Conservation (phyloP, 2,888 invertebrate species). For the Chelonus formosanus region DNA sequence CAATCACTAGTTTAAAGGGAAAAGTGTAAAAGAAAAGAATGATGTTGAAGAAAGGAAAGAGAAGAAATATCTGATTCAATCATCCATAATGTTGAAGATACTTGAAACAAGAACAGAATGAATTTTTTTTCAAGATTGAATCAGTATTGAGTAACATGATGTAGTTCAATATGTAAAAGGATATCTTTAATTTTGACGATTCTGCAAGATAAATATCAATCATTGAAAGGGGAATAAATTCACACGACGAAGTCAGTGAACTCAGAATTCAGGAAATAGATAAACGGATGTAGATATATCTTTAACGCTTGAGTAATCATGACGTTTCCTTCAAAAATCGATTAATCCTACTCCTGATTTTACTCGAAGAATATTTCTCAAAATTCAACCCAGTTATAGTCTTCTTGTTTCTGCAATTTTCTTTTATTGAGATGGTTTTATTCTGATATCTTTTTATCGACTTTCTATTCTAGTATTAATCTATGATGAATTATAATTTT, state of each 20-base stretch:
- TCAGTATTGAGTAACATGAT: background rate
- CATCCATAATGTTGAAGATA: slow-evolving; percentile 1
- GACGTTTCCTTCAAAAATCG: slow-evolving; percentile 7
- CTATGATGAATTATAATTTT: slow-evolving; percentile 16
- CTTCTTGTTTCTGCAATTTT: background rate
- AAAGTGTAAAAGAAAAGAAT: background rate
- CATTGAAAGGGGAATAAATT: background rate
- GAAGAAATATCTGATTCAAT: slow-evolving; percentile 21
- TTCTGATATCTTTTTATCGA: background rate
- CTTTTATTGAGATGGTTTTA: background rate
- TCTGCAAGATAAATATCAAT: slow-evolving; percentile 3
- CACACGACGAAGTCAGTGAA: slow-evolving; percentile 1
- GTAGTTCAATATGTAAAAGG: background rate
- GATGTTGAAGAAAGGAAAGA: background rate
- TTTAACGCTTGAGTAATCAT: slow-evolving; percentile 7
- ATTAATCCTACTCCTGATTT: slow-evolving; percentile 10
- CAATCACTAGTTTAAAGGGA: slow-evolving; percentile 13
- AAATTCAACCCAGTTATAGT: slow-evolving; percentile 7
- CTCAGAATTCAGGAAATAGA: slow-evolving; percentile 10
- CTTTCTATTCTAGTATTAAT: slow-evolving; percentile 19
- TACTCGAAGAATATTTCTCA: background rate
- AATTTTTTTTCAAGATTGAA: background rate
- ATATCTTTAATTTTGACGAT: background rate
- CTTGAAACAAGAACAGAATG: background rate
- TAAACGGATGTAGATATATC: slow-evolving; percentile 16